Base-by-base conservation (phyloP, 2,888 invertebrate genomes). In the Clistopyga incitator region DNA sequence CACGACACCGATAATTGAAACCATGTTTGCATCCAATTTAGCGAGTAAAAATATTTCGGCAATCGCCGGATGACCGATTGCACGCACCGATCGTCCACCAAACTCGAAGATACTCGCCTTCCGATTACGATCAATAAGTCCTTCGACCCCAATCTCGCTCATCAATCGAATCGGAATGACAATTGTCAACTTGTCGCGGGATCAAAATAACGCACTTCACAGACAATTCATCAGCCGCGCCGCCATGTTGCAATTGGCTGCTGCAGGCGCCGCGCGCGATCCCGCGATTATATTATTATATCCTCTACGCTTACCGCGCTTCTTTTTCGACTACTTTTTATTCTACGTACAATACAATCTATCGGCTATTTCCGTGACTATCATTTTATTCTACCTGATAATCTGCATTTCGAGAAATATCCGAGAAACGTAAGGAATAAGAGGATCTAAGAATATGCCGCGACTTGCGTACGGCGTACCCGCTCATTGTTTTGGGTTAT, bases 231-330 rank as follows among this genome's bases (percentile, higher is more conserved):
- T 83, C 82, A 85, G 78, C 82, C 79, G 80, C 80, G 83, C 76
- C 84, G 86, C 86, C 86, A 87, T 87, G 80, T 87, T 87, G 83
- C 72, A 84, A 59, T 70, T 75, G n/a, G 56, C 56, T 56, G 56
- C 56, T 23, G 38, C 34, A 20, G 11, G 38, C 64, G 64, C 64
- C 64, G 18, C 64, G 11, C 38, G 18, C 64, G 38, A 56, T 18
- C 2, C 18, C 42, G 10, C 34, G 15, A 29, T 25, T 18, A 25
- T 29, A n/a, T 29, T n/a, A n/a, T n/a, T n/a, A n/a, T n/a, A n/a
- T n/a, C n/a, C 13, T 29, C 29, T n/a, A 29, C 13, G 38, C 64
- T 11, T 11, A 20, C 4, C 64, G 38, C 64, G 64, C 38, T 38
- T 10, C n/a, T 64, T 64, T 61, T 64, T 64, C 11, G 38, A 64